phyloP scores from a whole-genome alignment of 1,140 invertebrate species.

The Periplaneta americana region DNA sequence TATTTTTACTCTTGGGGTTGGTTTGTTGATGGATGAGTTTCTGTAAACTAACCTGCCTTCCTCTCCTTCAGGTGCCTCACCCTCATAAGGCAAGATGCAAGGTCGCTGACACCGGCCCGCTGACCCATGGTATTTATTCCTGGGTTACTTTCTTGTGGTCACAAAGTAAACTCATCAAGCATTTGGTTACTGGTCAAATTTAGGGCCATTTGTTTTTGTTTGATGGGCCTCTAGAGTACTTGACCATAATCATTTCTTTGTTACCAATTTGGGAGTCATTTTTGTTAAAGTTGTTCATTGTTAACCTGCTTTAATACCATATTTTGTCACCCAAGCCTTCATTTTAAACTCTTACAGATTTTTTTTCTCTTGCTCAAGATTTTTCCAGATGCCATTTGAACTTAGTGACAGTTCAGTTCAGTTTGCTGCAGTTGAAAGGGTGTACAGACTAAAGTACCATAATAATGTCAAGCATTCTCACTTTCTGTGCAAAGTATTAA shows the following conservation, averaged over 20 bases:
- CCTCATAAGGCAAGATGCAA: conserved; percentile 23
- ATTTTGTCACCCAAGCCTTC: conserved; percentile 20
- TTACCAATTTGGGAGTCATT: conserved; percentile 16
- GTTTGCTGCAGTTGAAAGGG: conserved; percentile 21
- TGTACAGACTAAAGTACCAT: conserved; percentile 9
- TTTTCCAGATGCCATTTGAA: conserved; percentile 21
- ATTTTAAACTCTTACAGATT: conserved; percentile 20
- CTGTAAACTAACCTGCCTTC: conserved; percentile 29
- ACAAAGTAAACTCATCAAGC: conserved; percentile 20
- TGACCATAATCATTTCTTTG: conserved; percentile 21
- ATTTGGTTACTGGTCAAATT: conserved; percentile 20
- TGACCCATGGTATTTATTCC: conserved; percentile 34
- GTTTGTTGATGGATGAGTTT: conserved; percentile 5
- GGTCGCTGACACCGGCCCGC: conserved; percentile 20
- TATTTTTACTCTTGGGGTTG: background rate
- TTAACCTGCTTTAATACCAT: conserved; percentile 10
- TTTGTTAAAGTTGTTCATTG: conserved; percentile 10
- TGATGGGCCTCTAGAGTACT: conserved; percentile 19
- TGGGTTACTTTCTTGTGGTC: conserved; percentile 27
- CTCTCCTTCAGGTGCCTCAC: conserved; percentile 29
- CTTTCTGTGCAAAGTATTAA: background rate
- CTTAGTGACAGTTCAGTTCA: conserved; percentile 21
- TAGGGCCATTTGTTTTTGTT: conserved; percentile 21
- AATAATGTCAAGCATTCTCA: background rate
- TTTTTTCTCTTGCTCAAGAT: conserved; percentile 21